Evolutionary conservation across 2,888 invertebrate genomes (phyloP).

Genomic region (Drosophila falleni): DNA sequence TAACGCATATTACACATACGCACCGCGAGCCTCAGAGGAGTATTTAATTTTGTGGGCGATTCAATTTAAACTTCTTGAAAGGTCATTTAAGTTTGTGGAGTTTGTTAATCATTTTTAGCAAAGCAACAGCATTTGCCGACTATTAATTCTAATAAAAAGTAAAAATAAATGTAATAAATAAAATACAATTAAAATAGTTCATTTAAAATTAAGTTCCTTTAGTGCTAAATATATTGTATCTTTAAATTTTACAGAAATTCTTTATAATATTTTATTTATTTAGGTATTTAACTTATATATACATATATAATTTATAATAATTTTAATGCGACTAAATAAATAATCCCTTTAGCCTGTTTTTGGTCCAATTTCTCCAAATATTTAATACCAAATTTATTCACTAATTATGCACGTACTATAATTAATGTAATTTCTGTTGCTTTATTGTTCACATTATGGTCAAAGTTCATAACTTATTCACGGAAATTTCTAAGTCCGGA

Average conservation of each 20-base stretch:
- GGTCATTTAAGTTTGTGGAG: neutral
- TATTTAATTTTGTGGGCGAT: constrained; percentile 13
- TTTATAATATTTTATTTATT: neutral
- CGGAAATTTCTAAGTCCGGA: constrained; percentile 36
- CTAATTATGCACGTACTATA: constrained; percentile 17
- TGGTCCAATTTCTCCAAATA: neutral
- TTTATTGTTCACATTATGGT: constrained; percentile 26
- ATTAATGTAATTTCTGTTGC: constrained; percentile 52
- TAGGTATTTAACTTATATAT: neutral
- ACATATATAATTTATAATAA: neutral
- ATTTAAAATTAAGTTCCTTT: neutral
- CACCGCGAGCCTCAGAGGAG: constrained; percentile 17
- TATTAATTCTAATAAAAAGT: neutral
- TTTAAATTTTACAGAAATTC: neutral
- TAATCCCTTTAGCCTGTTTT: constrained; percentile 3
- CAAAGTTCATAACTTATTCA: constrained; percentile 42
- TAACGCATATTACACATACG: constrained; percentile 31
- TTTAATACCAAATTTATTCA: constrained; percentile 27
- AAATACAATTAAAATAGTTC: neutral
- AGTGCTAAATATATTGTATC: too few relatives aligned
- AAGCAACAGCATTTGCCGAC: neutral
- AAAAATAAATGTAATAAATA: neutral
- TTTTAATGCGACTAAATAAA: neutral
- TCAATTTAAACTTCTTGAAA: constrained; percentile 42
- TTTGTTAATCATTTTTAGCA: neutral